phyloP scores from a whole-genome alignment of 2,113 vertebrate species.

The Pterocles burchelli region DNA sequence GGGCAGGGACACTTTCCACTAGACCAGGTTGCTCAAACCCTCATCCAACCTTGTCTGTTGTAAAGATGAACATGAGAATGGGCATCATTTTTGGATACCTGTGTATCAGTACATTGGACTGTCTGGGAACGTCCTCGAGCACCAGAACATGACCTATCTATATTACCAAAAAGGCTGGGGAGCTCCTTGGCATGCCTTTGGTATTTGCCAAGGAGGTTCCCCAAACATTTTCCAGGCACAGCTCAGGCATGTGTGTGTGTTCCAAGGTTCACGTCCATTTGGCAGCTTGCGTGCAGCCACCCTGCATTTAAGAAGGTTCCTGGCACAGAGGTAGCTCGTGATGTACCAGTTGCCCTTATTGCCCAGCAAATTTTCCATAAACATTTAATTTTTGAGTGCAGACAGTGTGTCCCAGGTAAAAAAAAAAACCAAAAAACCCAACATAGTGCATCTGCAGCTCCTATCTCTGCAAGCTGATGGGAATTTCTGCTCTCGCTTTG shows the following conservation, averaged over 20 bases:
- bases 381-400: not conserved
- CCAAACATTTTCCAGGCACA: not conserved
- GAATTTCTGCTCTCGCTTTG: not conserved
- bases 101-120: not conserved
- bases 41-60: too few species aligned
- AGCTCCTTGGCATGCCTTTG: not conserved
- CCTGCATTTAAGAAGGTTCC: not conserved
- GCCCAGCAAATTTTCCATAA: not conserved
- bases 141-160: not conserved
- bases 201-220: not conserved
- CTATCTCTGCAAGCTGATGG: not conserved
- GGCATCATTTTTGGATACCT: not conserved
- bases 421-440: not conserved
- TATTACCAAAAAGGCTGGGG: not conserved
- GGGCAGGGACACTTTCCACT: too few species aligned
- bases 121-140: not conserved
- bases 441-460: not conserved
- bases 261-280: not conserved
- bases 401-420: not conserved
- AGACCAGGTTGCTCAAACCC: too few species aligned
- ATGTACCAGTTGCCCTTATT: not conserved
- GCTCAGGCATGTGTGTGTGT: rapidly evolving
- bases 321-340: not conserved
- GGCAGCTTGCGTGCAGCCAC: not conserved
- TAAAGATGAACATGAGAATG: not conserved